phyloP scores from a whole-genome alignment of 2,797 vertebrate genomes.

The Clarias laeviceps region DNA sequence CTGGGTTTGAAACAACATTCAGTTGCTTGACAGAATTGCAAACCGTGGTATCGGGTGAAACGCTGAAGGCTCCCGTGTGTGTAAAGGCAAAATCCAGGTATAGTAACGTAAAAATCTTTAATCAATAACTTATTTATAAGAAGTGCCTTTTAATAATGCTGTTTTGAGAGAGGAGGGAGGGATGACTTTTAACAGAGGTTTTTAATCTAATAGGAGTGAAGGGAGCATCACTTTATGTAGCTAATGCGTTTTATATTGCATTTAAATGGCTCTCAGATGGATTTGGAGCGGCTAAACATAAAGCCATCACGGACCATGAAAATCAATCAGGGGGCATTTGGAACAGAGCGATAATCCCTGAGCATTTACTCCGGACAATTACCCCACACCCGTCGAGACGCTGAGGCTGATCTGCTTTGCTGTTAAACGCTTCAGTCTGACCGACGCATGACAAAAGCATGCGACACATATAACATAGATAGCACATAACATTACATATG shows the following conservation, averaged over 20 bases:
- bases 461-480: too few species aligned
- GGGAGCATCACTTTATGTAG: constrained; percentile 48
- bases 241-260: constrained; percentile 62
- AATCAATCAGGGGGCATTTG: constrained; percentile 64
- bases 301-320: constrained; percentile 57
- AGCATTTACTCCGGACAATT: constrained; percentile 51
- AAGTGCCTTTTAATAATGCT: constrained; percentile 3
- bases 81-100: not conserved
- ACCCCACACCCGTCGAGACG: constrained; percentile 17
- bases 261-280: constrained; percentile 56
- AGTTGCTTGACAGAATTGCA: not conserved
- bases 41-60: not conserved
- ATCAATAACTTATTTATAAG: constrained; percentile 36
- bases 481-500: not conserved
- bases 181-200: constrained; percentile 25
- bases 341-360: constrained; percentile 57
- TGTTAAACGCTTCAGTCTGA: not conserved
- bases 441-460: not conserved
- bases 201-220: constrained; percentile 46
- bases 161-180: not conserved
- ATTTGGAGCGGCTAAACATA: constrained; percentile 61
- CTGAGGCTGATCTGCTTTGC: not conserved
- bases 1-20: not conserved
- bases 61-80: not conserved
- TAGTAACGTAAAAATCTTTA: not conserved